Conservation (phyloP, 2,797 vertebrate genomes). For the Amphiprion clarkii region DNA sequence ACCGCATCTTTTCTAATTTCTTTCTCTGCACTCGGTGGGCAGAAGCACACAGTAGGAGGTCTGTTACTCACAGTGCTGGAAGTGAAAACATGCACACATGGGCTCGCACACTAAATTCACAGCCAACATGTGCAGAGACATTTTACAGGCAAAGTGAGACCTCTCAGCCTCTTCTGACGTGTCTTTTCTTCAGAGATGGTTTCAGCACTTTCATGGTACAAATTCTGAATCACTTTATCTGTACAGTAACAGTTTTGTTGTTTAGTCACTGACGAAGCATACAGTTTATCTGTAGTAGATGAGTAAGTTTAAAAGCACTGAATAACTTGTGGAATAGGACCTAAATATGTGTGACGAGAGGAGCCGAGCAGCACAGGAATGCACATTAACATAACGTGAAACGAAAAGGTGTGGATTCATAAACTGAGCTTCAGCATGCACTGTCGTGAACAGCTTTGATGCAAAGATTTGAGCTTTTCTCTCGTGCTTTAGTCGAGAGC, state of each 20-base stretch:
- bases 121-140: slow-evolving; percentile 48
- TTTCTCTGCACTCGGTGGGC: slow-evolving; percentile 55
- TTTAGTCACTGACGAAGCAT: slow-evolving; percentile 31
- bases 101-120: slow-evolving; percentile 36
- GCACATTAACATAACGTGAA: slow-evolving; percentile 23
- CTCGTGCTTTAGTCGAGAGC: slow-evolving; percentile 14
- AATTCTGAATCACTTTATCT: slow-evolving; percentile 43
- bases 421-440: slow-evolving; percentile 27
- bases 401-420: slow-evolving; percentile 27
- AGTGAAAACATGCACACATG: slow-evolving; percentile 46
- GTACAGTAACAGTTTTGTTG: slow-evolving; percentile 18
- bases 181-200: background rate
- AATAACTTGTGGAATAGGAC: slow-evolving; percentile 28
- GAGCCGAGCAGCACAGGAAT: slow-evolving; percentile 35
- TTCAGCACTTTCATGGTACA: slow-evolving; percentile 40
- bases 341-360: slow-evolving; percentile 11
- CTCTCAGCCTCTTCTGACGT: background rate
- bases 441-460: slow-evolving; percentile 39
- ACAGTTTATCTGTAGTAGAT: slow-evolving; percentile 24
- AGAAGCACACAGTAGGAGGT: slow-evolving; percentile 60
- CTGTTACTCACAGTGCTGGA: slow-evolving; percentile 61
- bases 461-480: slow-evolving; percentile 39
- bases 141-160: slow-evolving; percentile 30
- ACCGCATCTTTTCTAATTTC: slow-evolving; percentile 50
- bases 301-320: slow-evolving; percentile 38